phyloP scores from a whole-genome alignment of 1,140 invertebrate species.

The Mesaphorura yosii region DNA sequence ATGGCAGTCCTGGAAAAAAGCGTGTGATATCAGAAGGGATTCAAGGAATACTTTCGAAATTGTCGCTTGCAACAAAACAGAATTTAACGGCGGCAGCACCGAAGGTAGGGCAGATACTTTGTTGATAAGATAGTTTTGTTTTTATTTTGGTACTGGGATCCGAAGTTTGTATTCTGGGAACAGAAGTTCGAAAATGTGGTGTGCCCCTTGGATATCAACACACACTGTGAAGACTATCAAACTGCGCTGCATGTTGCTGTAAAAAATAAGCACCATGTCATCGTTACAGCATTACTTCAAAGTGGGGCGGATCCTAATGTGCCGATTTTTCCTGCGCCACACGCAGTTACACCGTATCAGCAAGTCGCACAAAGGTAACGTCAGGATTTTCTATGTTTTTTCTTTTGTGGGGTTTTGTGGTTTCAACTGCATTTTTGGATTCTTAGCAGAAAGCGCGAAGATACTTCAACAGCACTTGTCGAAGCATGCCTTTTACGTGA shows the following conservation, averaged over 20 bases:
- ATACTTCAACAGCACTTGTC: constrained; percentile 46
- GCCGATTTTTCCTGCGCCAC: constrained; percentile 24
- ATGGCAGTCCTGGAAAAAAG: too few species aligned
- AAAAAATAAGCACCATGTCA: constrained; percentile 58
- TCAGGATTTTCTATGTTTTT: too few species aligned
- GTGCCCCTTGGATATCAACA: constrained; percentile 58
- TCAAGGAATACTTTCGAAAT: constrained; percentile 69
- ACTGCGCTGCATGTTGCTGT: constrained; percentile 68
- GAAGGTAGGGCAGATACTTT: not conserved
- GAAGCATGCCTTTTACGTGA: constrained; percentile 60
- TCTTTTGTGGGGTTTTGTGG: too few species aligned
- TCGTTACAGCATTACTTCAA: constrained; percentile 58
- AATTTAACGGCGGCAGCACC: constrained; percentile 11
- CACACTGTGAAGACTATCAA: constrained; percentile 62
- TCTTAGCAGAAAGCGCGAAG: not conserved
- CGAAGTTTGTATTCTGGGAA: too few species aligned
- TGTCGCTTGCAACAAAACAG: constrained; percentile 36
- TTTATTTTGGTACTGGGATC: too few species aligned
- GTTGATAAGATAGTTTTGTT: too few species aligned
- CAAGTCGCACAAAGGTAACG: too few species aligned
- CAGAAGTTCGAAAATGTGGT: constrained; percentile 44
- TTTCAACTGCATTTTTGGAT: too few species aligned
- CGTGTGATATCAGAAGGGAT: constrained; percentile 77
- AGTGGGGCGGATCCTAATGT: constrained; percentile 45
- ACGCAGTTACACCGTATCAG: too few species aligned